Base-by-base conservation (phyloP, 2,888 invertebrate species). In the Ypsolopha scabrella region DNA sequence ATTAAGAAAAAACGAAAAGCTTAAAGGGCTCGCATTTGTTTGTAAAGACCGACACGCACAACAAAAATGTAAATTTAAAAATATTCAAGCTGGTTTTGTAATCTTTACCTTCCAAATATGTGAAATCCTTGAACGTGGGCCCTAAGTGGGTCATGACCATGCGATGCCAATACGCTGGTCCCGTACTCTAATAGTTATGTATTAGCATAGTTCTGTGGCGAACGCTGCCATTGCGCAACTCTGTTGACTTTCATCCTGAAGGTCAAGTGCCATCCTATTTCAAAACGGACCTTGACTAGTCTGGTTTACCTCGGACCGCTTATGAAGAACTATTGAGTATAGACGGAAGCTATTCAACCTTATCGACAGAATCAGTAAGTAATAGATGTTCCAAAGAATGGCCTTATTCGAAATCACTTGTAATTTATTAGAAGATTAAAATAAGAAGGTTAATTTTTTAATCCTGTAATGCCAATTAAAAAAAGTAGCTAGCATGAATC, bases 211-310 rank as follows among this genome's bases (percentile, higher is more conserved):
- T 70, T 70, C 67, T 67, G 69, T 71, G 71, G 64, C 72, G 72
- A 37, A 36, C 34, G 43, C 72, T 73, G 69, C 70, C 74, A 70
- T 85, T 86, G 79, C 80, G 80, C 77, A 85, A 81, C 70, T 43
- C 64, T 83, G 77, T 86, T 86, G 85, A 85, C 86, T 85, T 86
- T 86, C 86, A 82, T 85, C 82, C 83, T 75, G 82, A 83, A 83
- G 86, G 86, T 86, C 85, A 85, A 83, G 83, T 75, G 70, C 80
- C 85, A 85, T 86, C 85, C 85, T 86, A 86, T 83, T 85, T 83
- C 85, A 81, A 83, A 81, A 82, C 67, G 72, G 68, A 85, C 83
- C 85, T 85, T 83, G 82, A 69, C 74, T 70, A 67, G 70, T 77
- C 80, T 83, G 71, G 83, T 75, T 85, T 75, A 80, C 83, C 85